Base-by-base conservation (phyloP, 2,113 vertebrate species). In the Euleptes europaea region DNA sequence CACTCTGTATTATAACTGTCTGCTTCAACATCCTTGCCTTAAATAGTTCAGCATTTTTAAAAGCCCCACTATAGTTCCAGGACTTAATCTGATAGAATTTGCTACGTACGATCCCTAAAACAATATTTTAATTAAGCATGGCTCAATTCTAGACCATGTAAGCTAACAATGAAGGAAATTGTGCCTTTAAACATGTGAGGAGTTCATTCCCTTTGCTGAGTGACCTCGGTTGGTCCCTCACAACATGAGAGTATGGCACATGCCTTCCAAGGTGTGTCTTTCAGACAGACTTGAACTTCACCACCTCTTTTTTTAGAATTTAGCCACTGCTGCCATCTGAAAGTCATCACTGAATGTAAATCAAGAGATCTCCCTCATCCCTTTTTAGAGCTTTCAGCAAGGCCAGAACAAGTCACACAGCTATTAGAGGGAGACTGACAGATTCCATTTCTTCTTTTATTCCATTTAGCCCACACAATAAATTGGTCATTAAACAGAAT, bases 401-500 rank as follows among this genome's bases (percentile, higher is more conserved):
- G 26, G n/a, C 69, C 19, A 21, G 49, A 83, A 86, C 21, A 79
- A 88, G 74, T 81, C 66, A 82, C 57, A 1, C 42, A 19, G 71
- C 75, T 42, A 82, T 12, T 28, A 63, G 9, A 13, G 33, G 47
- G 13, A 81, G 90, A 21, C 26, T 74, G 73, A 84, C 14, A 85
- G 10, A 47, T 86, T 72, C 66, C 42, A 10, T 80, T 89, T 81
- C 73, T 87, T 86, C 19, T 14, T 79, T 23, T 23, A 76, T 33
- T 38, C 63, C 70, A 81, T 12, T 79, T 88, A 26, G 79, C 63
- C 40, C 73, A 17, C 63, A 79, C 0, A 3, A 84, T 63, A 89
- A 35, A 84, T 44, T 72, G 28, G 74, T 71, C 42, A 84, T 81
- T 63, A 86, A 79, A 5, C 11, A 76, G 21, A 83, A 92, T n/a